phyloP scores from a whole-genome alignment of 2,888 invertebrate genomes.

The Phyllotreta striolata region DNA sequence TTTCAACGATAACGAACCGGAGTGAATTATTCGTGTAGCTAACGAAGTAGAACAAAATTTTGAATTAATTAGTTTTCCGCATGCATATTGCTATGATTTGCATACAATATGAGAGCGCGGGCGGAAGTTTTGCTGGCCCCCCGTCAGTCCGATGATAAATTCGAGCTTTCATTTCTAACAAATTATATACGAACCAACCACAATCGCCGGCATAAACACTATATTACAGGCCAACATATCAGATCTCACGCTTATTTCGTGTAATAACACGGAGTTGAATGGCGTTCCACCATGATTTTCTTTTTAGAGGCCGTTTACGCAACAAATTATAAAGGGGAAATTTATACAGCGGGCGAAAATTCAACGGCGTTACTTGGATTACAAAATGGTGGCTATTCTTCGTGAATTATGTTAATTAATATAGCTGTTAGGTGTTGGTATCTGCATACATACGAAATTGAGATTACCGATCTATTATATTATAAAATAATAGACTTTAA shows the following conservation, averaged over 20 bases:
- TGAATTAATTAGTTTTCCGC: conserved; percentile 50
- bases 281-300: conserved; percentile 41
- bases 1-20: conserved; percentile 8
- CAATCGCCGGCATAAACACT: conserved; percentile 39
- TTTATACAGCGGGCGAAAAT: conserved; percentile 37
- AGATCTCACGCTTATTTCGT: conserved; percentile 44
- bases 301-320: conserved; percentile 38
- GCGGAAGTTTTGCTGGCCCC: conserved; percentile 51
- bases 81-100: conserved; percentile 50
- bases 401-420: conserved; percentile 27
- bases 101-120: conserved; percentile 50
- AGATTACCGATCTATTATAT: too few species aligned
- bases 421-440: conserved; percentile 11
- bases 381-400: conserved; percentile 34
- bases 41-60: conserved; percentile 40
- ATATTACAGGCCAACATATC: conserved; percentile 41
- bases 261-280: conserved; percentile 41
- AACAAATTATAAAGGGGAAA: conserved; percentile 39
- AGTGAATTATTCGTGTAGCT: conserved; percentile 27
- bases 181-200: conserved; percentile 51
- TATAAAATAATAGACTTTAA: too few species aligned
- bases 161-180: conserved; percentile 49
- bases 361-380: conserved; percentile 40
- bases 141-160: conserved; percentile 49
- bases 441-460: too few species aligned